Base-by-base conservation (phyloP, 2,797 vertebrate genomes). In the Urocyon cinereoargenteus region DNA sequence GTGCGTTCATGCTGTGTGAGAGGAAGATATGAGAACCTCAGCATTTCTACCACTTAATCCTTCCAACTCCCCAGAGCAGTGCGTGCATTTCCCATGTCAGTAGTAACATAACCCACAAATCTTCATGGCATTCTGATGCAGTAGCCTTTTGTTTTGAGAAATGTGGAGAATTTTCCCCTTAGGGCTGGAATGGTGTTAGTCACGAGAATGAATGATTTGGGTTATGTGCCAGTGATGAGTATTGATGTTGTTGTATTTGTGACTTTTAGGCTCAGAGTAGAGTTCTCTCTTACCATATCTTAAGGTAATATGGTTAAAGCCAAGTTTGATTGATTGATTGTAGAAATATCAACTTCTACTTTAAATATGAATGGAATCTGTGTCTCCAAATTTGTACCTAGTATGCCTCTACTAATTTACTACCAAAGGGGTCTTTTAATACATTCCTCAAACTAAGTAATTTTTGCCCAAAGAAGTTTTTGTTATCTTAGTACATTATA, bases 281-380 rank as follows among this genome's bases (percentile, higher is more conserved):
- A 31, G 9, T 55, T 91, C 21, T 66, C 59, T 53, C 34, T 90
- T 70, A 53, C 3, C 24, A 34, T 21, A 18, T 86, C 16, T 49
- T 86, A 59, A 84, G 49, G 21, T 93, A 26, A 57, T 70, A 45
- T 21, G 86, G 51, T 93, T 91, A 84, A 89, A 61, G 24, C n/a
- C 5, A n/a, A 83, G 21, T 78, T 78, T 90, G 40, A 68, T 34
- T 90, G 82, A 55, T 53, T 94, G 59, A 59, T 86, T 90, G 6
- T 82, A 95, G n/a, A 97, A 96, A 72, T 86, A 5, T 70, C 53
- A 89, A 75, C 34, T 79, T 95, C 16, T 92, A 3, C 53, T 84
- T 94, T 85, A 64, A 96, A 90, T 81, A 36, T 40, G 61, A 87
- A 11, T 26, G 18, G 59, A n/a, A 59, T 94, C 36, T 57, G 2